These are phyloP conservation scores for Drosophila nr. medialis DNA, from an alignment of 2,888 invertebrate species.

Conservation along the genomic window DNA sequence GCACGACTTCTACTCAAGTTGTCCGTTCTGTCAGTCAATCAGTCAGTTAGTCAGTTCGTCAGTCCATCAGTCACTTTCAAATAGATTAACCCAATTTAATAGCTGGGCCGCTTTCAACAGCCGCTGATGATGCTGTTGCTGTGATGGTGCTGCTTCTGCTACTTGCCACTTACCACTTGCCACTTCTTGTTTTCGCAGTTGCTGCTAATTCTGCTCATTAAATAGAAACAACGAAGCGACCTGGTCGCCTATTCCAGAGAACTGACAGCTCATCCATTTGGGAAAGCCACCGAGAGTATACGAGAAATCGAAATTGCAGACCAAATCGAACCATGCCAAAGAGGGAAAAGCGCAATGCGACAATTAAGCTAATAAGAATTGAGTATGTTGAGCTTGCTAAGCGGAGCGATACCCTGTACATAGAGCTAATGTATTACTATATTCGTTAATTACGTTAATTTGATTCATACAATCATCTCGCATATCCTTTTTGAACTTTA, in stretches of 20 bases:
- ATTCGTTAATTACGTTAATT: not conserved
- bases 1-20: conserved; percentile 28
- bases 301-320: conserved; percentile 30
- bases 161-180: conserved; percentile 20
- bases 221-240: conserved; percentile 8
- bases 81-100: conserved; percentile 73
- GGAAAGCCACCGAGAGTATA: conserved; percentile 29
- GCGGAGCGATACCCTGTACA: not conserved
- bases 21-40: not conserved
- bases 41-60: conserved; percentile 15
- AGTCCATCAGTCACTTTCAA: conserved; percentile 61
- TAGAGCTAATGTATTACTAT: not conserved
- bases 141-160: not conserved
- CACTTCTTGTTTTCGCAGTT: conserved; percentile 42
- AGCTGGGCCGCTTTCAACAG: conserved; percentile 52
- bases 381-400: not conserved
- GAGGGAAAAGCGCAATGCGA: conserved; percentile 49
- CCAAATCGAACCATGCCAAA: conserved; percentile 62
- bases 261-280: conserved; percentile 24
- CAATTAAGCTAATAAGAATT: conserved; percentile 3
- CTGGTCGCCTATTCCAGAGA: conserved; percentile 19
- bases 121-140: not conserved
- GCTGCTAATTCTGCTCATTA: conserved; percentile 61
- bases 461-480: not conserved
- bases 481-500: not conserved